Evolutionary conservation across 2,888 invertebrate species (phyloP), one percentile per base, ranked within the genome.

Genomic region (Andrena fulva): DNA sequence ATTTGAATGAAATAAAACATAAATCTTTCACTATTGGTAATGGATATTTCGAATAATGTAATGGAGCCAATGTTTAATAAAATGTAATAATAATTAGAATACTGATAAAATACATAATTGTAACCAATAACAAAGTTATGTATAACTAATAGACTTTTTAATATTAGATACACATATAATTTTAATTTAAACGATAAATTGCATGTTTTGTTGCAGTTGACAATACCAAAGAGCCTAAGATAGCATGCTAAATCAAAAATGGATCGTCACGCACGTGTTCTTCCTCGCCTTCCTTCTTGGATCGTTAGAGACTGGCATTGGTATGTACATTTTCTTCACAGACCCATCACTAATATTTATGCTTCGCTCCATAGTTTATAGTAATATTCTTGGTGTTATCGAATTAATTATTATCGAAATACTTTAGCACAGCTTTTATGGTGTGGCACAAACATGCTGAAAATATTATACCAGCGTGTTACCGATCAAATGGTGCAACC

Each of bases 241-340:
- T 92, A 93, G 90, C 85, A 93, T 93, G 93, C 89, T 86, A 91
- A 90, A 90, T 89, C 89, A 91, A 91, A 90, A 75, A 92, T 92
- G 91, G 91, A 88, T 82, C 77, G 27, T 79, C 60, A 70, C 79
- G 63, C 88, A 78, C 59, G 76, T 78, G 62, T 75, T 90, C 66
- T 83, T 90, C 68, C n/a, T 91, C 54, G 78, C 90, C 73, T 90
- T 82, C 73, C 84, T 82, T 62, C 71, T 86, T 77, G 93, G 92
- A 89, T 84, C 7, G 71, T 73, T 48, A 33, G 24, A 29, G 7
- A 31, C n/a, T 27, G 27, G 12, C 20, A 8, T 52, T 16, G 80
- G 80, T 80, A 56, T 4, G 80, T 80, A 50, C 16, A 42, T 16
- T 42, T 42, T 42, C 12, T 60, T 60, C n/a, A 33, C 16, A n/a